Conservation (phyloP, 2,888 invertebrate species). For the Rambutsinella grinnellia region DNA sequence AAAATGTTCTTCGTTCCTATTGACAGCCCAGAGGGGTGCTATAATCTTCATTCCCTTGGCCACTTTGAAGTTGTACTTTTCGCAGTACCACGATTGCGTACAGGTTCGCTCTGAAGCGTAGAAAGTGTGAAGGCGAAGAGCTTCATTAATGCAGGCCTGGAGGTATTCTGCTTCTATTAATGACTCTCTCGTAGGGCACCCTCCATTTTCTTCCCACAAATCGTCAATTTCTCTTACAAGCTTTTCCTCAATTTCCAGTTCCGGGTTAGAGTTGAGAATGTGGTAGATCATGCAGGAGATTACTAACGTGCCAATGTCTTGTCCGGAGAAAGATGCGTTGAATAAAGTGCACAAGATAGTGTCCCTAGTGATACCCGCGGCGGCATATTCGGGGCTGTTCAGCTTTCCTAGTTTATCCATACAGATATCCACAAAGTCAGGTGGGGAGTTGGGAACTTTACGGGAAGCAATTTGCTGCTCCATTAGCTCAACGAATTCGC, state of each 20-base stretch:
- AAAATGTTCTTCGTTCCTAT: conserved; percentile 50
- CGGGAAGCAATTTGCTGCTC: background rate
- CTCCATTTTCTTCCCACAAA: conserved; percentile 7
- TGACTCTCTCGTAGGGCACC: background rate
- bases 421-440: conserved; percentile 47
- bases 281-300: conserved; percentile 38
- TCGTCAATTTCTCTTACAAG: conserved; percentile 33
- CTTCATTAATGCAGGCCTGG: conserved; percentile 40
- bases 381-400: conserved; percentile 38
- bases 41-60: conserved; percentile 34
- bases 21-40: conserved; percentile 35
- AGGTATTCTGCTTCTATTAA: conserved; percentile 23
- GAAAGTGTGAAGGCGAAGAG: conserved; percentile 35
- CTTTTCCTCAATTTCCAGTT: conserved; percentile 28
- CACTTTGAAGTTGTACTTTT: conserved; percentile 21
- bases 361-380: conserved; percentile 32
- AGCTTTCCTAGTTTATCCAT: conserved; percentile 39
- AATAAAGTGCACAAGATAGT: conserved; percentile 46
- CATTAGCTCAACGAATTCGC: conserved; percentile 39
- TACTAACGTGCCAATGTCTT: conserved; percentile 27
- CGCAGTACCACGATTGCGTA: conserved; percentile 33
- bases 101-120: conserved; percentile 31
- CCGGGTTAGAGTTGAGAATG: conserved; percentile 8
- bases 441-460: background rate
- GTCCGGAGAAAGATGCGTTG: conserved; percentile 30